A percentile compares a stretch with the other conserved stretches of the same genome.
Evolutionary conservation across 2,797 vertebrate species (phyloP).

Genomic region (Lutjanus campechanus): DNA sequence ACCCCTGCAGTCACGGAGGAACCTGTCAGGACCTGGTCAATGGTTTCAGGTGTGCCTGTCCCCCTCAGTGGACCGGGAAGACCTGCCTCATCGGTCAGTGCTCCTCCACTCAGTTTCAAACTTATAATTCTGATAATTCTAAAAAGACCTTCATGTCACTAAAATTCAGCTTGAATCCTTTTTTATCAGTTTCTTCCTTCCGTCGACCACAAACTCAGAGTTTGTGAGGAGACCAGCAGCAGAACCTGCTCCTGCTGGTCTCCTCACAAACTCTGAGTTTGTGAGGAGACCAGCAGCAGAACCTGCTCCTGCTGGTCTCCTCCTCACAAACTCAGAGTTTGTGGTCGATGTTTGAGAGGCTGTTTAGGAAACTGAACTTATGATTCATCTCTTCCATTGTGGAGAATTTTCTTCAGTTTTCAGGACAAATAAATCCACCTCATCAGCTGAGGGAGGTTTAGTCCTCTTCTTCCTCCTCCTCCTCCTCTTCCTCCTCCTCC

Average conservation of each 20-base stretch:
- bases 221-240: no score
- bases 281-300: no score
- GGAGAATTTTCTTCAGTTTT: background rate
- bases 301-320: background rate
- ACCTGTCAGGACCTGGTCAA: conserved; percentile 93
- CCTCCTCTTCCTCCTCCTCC: no score
- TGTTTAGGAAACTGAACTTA: conserved; percentile 5
- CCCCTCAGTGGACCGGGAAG: conserved; percentile 94
- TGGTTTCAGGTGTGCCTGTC: conserved; percentile 92
- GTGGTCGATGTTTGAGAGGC: background rate
- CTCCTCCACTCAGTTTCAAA: no score
- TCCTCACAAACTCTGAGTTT: background rate
- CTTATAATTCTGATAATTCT: no score
- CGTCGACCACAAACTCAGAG: background rate
- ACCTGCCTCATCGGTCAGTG: conserved; percentile 93
- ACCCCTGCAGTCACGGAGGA: conserved; percentile 93
- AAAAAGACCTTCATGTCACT: no score
- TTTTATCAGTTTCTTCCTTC: no score
- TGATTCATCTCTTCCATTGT: conserved; percentile 11
- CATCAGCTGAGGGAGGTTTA: background rate
- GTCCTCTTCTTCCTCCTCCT: no score
- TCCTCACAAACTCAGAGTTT: background rate
- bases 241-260: accelerated
- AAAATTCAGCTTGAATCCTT: no score
- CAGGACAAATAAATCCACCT: background rate